phyloP scores from a whole-genome alignment of 92 coral and sea anemone species.

The Paragorgia papillata region DNA sequence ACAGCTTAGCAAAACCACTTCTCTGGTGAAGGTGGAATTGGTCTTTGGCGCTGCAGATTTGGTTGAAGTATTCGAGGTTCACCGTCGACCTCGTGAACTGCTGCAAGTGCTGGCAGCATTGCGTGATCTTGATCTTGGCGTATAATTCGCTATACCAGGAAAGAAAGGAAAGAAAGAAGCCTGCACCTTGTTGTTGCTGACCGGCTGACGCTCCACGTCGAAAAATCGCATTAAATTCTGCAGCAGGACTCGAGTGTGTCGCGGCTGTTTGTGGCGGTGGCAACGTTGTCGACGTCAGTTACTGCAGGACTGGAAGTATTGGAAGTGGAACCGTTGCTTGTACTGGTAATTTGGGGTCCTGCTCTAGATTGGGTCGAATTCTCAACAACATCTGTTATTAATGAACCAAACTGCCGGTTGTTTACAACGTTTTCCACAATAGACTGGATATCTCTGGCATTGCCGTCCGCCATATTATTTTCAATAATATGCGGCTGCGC shows the following conservation, averaged over 20 bases:
- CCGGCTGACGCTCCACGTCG: neutral
- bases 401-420: neutral
- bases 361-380: neutral
- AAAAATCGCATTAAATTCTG: conserved; percentile 13
- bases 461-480: no score
- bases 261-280: no score
- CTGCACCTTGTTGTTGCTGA: neutral
- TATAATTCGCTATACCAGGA: neutral
- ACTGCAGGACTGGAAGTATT: no score
- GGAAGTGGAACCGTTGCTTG: no score
- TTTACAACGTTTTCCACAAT: conserved; percentile 12
- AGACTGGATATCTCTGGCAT: neutral
- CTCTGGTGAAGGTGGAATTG: conserved; percentile 8
- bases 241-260: conserved; percentile 5
- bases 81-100: no score
- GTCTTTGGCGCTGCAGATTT: neutral
- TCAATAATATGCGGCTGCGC: no score
- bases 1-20: conserved; percentile 17
- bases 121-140: neutral
- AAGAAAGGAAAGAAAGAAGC: neutral
- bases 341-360: no score
- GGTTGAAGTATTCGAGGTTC: no score
- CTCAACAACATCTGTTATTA: conserved; percentile 4
- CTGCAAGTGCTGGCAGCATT: no score
- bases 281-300: no score